These are phyloP conservation scores for Anguilla pacifica DNA, from an alignment of 2,797 vertebrate genomes.

Conservation along the genomic window DNA sequence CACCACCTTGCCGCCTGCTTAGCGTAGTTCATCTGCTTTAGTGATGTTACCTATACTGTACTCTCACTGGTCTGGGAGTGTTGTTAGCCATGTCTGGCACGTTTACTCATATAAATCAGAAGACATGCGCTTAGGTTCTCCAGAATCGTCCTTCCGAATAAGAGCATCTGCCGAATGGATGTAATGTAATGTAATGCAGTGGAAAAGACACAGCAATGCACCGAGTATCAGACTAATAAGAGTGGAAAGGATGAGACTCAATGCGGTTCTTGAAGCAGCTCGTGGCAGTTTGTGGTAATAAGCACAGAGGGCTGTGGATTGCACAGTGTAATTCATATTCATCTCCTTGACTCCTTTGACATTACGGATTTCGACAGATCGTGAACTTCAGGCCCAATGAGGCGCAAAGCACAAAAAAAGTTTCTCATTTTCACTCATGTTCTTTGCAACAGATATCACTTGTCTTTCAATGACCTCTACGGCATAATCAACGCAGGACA, in stretches of 20 bases:
- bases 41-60: background rate
- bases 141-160: too few relatives aligned
- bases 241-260: too few relatives aligned
- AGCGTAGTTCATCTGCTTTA: background rate
- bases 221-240: too few relatives aligned
- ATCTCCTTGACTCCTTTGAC: background rate
- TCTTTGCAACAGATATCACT: background rate
- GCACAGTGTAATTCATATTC: too few relatives aligned
- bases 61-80: too few relatives aligned
- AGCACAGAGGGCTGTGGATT: too few relatives aligned
- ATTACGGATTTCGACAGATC: background rate
- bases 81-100: background rate
- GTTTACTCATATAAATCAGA: background rate
- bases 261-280: too few relatives aligned
- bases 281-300: too few relatives aligned
- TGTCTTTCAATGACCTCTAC: background rate
- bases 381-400: background rate
- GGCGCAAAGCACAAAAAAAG: background rate
- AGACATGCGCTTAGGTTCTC: background rate
- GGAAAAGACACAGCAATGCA: too few relatives aligned
- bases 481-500: background rate
- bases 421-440: background rate
- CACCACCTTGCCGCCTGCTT: too few relatives aligned
- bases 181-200: too few relatives aligned
- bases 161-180: too few relatives aligned